Evolutionary conservation across 1,140 invertebrate species (phyloP), one percentile per base, ranked within the genome.

Genomic region (Cryptotermes secundus): DNA sequence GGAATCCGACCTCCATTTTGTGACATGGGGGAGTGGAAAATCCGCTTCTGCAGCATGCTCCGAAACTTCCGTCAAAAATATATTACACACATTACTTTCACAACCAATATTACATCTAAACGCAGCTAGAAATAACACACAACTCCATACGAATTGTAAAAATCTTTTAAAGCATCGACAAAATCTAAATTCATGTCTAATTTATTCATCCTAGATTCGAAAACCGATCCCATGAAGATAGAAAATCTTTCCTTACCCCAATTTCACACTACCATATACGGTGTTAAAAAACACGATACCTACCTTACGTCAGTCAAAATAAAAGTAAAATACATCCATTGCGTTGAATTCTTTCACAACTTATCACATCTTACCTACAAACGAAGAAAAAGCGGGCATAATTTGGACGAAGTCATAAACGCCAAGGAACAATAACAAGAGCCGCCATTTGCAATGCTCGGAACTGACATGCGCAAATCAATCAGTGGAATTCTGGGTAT

Each of bases 371-470:
- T 89, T 88, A 91, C 91, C 90, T 91, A 88, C 86, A 87, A 88
- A 88, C 88, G 88, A 88, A 88, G 89, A 88, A 89, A 89, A 89
- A 89, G 88, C 88, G 87, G 88, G 88, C 89, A 90, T 89, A 90
- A 90, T 89, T 90, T 88, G 88, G 88, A 89, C 88, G 88, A 88
- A 90, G 89, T 91, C 88, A 89, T 89, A 89, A 89, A 91, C 90
- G 90, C 90, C 84, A 84, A 82, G 72, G 84, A 84, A 94, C 93
- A 94, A 94, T 94, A 94, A 94, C 93, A 94, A 93, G 92, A 90
- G 92, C 92, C 93, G 93, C 93, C 93, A 94, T 94, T 94, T 94
- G 93, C 93, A 94, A 93, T 93, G 91, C 90, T 89, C 89, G 86
- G 89, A 92, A 90, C 90, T 92, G 92, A 92, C 93, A 93, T 93